Evolutionary conservation across 2,797 vertebrate genomes (phyloP).

Genomic region (Gymnoscopelus microlampas): DNA sequence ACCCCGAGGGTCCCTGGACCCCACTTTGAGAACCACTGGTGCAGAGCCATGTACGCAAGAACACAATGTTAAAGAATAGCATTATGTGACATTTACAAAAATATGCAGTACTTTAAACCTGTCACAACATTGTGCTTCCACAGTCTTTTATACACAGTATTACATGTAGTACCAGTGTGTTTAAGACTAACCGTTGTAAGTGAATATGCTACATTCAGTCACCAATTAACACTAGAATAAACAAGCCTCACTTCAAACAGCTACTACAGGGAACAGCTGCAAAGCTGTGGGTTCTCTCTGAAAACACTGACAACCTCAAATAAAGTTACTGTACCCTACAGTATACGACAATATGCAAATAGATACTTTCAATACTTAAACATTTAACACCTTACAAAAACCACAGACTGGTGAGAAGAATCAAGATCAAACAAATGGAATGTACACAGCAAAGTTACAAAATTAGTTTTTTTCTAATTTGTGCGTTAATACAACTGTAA

Average conservation of each 20-base stretch:
- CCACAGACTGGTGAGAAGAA: slow-evolving; percentile 52
- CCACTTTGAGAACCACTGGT: no score
- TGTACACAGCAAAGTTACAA: slow-evolving; percentile 51
- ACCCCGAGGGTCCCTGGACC: no score
- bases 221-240: slow-evolving; percentile 61
- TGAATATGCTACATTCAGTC: slow-evolving; percentile 75
- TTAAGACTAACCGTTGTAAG: slow-evolving; percentile 45
- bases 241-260: slow-evolving; percentile 58
- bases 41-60: slow-evolving; percentile 21
- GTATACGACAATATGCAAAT: slow-evolving; percentile 54
- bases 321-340: slow-evolving; percentile 44
- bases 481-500: neutral
- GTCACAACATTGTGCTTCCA: slow-evolving; percentile 68
- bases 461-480: slow-evolving; percentile 24
- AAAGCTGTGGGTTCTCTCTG: slow-evolving; percentile 29
- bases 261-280: slow-evolving; percentile 35
- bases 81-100: slow-evolving; percentile 29
- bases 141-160: slow-evolving; percentile 36
- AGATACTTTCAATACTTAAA: slow-evolving; percentile 58
- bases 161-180: slow-evolving; percentile 9
- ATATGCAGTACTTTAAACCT: slow-evolving; percentile 54
- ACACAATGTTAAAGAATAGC: slow-evolving; percentile 21
- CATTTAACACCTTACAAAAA: slow-evolving; percentile 69
- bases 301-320: slow-evolving; percentile 58
- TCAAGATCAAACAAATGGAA: slow-evolving; percentile 45